Base-by-base conservation (phyloP, 2,888 invertebrate genomes). In the Eustalomyia histrio region DNA sequence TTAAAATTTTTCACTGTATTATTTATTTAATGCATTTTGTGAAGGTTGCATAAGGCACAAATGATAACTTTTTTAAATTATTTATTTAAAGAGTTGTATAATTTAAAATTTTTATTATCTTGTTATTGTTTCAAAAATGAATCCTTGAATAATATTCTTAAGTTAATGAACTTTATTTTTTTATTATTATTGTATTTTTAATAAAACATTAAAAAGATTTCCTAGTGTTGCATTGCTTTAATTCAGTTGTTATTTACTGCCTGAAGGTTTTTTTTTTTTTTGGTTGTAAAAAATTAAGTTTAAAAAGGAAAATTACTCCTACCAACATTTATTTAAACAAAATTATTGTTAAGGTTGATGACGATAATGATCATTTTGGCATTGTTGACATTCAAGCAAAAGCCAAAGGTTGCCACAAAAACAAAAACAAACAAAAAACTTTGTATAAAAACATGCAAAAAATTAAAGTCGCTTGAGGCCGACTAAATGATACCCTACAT, bases 381-480 rank as follows among this genome's bases (percentile, higher is more conserved):
- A 80, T 76, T 80, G 76, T 72, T 80, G 80, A 68, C 63, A 72
- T 63, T 67, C 2, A 63, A 80, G 6, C 72, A 80, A 71, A 71
- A 81, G 81, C n/a, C 63, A 75, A 78, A 71, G 65, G 74, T 78
- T 81, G 78, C 71, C 43, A 52, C 35, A 65, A 68, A 52, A 24
- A n/a, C n/a, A 39, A 67, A 18, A 52, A 24, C 64, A 60, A 64
- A n/a, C 10, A 64, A 29, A 55, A 65, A 17, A 12, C 1, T 29
- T 58, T 58, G 33, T 4, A 58, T 6, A 29, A 18, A 39, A 47
- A 43, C 18, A 18, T 1, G n/a, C n/a, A n/a, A n/a, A n/a, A n/a
- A n/a, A n/a, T n/a, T n/a, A n/a, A n/a, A n/a, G n/a, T n/a, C n/a
- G n/a, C n/a, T n/a, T n/a, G n/a, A n/a, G n/a, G n/a, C n/a, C n/a